These are phyloP conservation scores for Solea senegalensis DNA, from an alignment of 2,113 vertebrate species.

Conservation along the genomic window DNA sequence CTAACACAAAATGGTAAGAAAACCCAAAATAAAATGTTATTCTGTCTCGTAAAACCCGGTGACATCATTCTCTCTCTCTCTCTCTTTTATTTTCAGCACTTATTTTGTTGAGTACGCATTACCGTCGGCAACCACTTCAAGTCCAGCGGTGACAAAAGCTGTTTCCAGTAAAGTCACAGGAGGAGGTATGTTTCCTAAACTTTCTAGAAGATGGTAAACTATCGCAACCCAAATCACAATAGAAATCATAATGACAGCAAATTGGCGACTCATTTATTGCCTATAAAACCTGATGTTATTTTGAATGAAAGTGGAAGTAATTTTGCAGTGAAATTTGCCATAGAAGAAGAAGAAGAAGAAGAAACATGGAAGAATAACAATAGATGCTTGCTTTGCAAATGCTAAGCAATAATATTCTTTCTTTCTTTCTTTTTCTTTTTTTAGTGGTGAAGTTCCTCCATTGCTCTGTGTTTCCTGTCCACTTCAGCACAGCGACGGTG, in stretches of 20 bases:
- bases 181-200: constrained; percentile 77
- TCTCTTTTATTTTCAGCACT: constrained; percentile 77
- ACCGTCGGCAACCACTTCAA: constrained; percentile 80
- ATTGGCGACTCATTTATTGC: too few relatives aligned
- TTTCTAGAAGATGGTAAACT: too few relatives aligned
- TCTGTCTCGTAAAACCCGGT: not conserved
- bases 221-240: too few relatives aligned
- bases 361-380: too few relatives aligned
- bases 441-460: constrained; percentile 91
- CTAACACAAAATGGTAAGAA: constrained; percentile 83
- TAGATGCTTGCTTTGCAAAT: too few relatives aligned
- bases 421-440: constrained; percentile 57
- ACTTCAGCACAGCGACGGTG: constrained; percentile 77
- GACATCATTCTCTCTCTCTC: not conserved
- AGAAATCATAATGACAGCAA: too few relatives aligned
- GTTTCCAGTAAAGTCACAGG: constrained; percentile 87
- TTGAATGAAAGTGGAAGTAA: too few relatives aligned
- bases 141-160: constrained; percentile 82
- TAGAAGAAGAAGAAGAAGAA: too few relatives aligned
- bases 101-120: constrained; percentile 93
- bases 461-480: constrained; percentile 85
- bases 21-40: not conserved
- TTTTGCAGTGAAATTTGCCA: too few relatives aligned
- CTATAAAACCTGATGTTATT: too few relatives aligned
- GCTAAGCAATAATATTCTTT: not conserved